Percentiles rank a stretch among this genome's conserved stretches.
Conservation (phyloP, 30 jellyfish, hydroid and myxozoan species). For the Catostylus mosaicus region DNA sequence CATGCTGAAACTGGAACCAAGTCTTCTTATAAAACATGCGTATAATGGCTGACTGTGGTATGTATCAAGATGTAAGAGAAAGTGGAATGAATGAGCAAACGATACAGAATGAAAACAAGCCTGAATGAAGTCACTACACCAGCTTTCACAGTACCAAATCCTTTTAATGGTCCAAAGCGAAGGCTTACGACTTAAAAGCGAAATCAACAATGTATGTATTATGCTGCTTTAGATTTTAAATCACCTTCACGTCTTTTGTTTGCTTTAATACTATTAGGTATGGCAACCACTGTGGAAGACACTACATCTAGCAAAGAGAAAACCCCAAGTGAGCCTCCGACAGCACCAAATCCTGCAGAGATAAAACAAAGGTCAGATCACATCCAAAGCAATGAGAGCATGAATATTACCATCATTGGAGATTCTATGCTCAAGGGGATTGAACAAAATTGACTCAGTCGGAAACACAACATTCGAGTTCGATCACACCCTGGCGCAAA, state of each 20-base stretch:
- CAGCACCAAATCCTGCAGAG: conserved; percentile 13
- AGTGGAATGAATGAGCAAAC: too few species aligned
- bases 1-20: too few species aligned
- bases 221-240: not conserved
- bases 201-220: not conserved
- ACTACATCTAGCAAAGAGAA: not conserved
- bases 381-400: conserved; percentile 19
- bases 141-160: too few species aligned
- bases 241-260: not conserved
- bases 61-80: too few species aligned
- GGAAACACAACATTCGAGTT: conserved; percentile 24
- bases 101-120: too few species aligned
- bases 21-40: too few species aligned
- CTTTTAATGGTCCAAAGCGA: too few species aligned
- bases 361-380: not conserved
- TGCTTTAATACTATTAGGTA: not conserved
- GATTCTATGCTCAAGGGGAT: conserved; percentile 32
- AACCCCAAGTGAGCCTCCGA: not conserved
- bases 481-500: conserved; percentile 46
- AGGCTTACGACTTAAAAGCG: not conserved
- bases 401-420: conserved; percentile 38
- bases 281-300: not conserved
- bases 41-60: too few species aligned
- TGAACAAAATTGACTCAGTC: conserved; percentile 37
- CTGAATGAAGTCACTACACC: too few species aligned